These are phyloP conservation scores for Pomacea canaliculata DNA, from an alignment of 2,888 invertebrate species.

Conservation along the genomic window DNA sequence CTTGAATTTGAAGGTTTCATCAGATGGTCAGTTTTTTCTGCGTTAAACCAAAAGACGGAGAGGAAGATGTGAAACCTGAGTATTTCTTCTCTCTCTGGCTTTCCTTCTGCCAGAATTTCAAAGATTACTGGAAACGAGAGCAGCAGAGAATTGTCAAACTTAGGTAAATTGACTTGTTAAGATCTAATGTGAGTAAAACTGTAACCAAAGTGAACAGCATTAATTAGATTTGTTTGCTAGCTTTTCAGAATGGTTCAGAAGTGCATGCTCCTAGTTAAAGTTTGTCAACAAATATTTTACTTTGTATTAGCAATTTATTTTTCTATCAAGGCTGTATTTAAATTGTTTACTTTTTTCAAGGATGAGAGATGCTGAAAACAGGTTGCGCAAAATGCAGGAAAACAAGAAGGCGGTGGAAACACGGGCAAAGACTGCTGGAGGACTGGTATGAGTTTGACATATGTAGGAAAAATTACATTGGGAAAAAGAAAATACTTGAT, in stretches of 20 bases:
- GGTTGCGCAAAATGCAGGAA: constrained; percentile 46
- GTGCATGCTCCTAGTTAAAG: neutral
- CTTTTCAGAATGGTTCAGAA: too few species aligned
- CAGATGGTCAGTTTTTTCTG: constrained; percentile 88
- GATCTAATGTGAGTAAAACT: constrained; percentile 52
- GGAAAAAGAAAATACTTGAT: neutral
- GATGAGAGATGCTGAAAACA: constrained; percentile 48
- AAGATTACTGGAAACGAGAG: constrained; percentile 94
- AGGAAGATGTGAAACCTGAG: constrained; percentile 81
- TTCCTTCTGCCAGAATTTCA: constrained; percentile 91
- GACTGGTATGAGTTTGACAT: constrained; percentile 44
- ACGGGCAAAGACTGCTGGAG: constrained; percentile 47
- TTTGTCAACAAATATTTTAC: neutral
- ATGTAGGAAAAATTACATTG: neutral
- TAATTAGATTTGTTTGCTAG: too few species aligned
- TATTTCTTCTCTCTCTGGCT: constrained; percentile 93
- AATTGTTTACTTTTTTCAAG: constrained; percentile 14
- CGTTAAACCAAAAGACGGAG: constrained; percentile 83
- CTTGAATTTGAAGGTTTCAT: constrained; percentile 74
- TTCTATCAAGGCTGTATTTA: neutral
- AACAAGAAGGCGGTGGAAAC: constrained; percentile 43
- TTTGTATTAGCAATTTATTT: neutral
- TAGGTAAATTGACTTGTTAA: constrained; percentile 74
- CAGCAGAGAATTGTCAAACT: constrained; percentile 86
- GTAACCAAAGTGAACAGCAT: too few species aligned